Evolutionary conservation across 2,797 vertebrate genomes (phyloP), one percentile per base, ranked within the genome.

Genomic region (Gallirallus australis): DNA sequence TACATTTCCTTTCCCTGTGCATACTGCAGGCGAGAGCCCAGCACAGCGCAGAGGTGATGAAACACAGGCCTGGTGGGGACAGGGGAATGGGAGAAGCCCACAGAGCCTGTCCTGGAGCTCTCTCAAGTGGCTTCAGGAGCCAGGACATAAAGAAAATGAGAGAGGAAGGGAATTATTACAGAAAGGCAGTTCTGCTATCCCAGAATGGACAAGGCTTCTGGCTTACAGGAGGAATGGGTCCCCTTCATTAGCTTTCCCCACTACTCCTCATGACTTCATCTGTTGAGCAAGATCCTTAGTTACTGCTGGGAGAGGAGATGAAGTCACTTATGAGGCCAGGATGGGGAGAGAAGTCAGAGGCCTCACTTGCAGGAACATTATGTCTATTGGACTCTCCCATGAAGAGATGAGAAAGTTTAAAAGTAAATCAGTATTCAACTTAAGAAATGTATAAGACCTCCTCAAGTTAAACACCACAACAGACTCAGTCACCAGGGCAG

Each of bases 11-110:
- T 73, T 89, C 53, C 50, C 28, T 45, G 25, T 45, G 33, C 2
- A 1, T 2, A 2, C 12, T 68, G 45, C 48, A 63, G 16, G 50
- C 24, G 30, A 86, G 39, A 64, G 31, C 6, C 68, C 57, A 39
- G 11, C 15, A 11, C 9, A 3, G 50, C 12, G 16, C 0, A 1
- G 42, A 45, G 35, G 21, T 23, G 65, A 60, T 5, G 20, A 59
- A 64, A 48, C 54, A 28, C 0, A 0, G 0, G 0, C 12, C 18
- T 47, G 13, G 4, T 60, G 20, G 20, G 5, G 24, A 73, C 56
- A 0, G 3, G 37, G 37, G 37, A 37, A 37, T 37, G 37, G 37
- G 37, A 37, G 37, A 37, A 37, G 37, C 37, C 37, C 37, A 37
- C 37, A 37, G 37, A 37, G 37, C 37, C 37, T 37, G 37, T 37